A percentile compares a stretch with the other conserved stretches of the same genome.
phyloP scores from a whole-genome alignment of 2,797 vertebrate species.

The Eremophila alpestris region DNA sequence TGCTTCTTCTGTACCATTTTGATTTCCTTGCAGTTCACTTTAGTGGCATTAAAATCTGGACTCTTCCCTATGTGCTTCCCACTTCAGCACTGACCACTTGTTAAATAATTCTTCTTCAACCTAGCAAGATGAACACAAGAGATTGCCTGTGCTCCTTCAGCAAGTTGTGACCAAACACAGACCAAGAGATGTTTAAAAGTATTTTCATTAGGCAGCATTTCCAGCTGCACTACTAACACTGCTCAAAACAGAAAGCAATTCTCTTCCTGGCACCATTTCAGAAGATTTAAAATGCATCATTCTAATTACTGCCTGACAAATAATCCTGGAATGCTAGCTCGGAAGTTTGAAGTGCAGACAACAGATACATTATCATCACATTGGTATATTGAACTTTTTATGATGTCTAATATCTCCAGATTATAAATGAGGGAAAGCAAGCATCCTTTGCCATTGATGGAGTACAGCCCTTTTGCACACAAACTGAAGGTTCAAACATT shows the following conservation, averaged over 20 bases:
- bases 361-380: constrained; percentile 44
- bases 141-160: constrained; percentile 6
- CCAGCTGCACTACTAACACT: constrained; percentile 55
- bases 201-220: constrained; percentile 72
- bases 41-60: neutral
- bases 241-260: constrained; percentile 63
- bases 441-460: neutral
- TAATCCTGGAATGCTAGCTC: constrained; percentile 43
- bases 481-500: neutral
- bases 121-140: neutral
- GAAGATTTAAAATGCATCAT: constrained; percentile 59
- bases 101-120: constrained; percentile 1
- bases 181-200: constrained; percentile 61
- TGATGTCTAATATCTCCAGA: constrained; percentile 47
- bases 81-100: neutral
- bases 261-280: constrained; percentile 65
- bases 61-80: neutral
- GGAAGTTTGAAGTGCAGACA: constrained; percentile 45
- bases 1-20: neutral
- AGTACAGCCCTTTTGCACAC: neutral
- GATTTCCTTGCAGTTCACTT: neutral
- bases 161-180: constrained; percentile 50
- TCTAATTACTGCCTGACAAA: constrained; percentile 69
- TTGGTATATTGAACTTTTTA: constrained; percentile 63
- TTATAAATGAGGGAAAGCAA: neutral